Evolutionary conservation across 2,888 invertebrate genomes (phyloP).

Genomic region (Biston betularia): DNA sequence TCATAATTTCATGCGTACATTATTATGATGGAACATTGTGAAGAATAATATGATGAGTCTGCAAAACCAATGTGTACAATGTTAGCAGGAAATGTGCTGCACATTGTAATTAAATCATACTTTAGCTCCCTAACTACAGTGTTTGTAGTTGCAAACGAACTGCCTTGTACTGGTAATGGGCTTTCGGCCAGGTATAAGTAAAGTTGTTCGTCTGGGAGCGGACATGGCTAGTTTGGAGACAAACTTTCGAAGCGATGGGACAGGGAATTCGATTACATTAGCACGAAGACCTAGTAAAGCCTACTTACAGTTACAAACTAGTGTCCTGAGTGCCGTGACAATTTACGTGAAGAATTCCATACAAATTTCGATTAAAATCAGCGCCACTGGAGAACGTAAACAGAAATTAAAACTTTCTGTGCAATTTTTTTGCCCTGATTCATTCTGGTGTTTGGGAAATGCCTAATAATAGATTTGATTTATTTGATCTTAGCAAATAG

Average conservation of each 20-base stretch:
- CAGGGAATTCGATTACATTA: conserved; percentile 27
- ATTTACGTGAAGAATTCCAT: no score
- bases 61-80: no score
- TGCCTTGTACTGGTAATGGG: conserved; percentile 67
- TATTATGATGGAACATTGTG: no score
- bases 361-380: no score
- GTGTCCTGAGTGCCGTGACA: neutral
- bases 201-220: conserved; percentile 45
- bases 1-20: no score
- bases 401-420: no score
- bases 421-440: no score
- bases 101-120: conserved; percentile 7
- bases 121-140: conserved; percentile 43
- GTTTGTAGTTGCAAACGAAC: conserved; percentile 73
- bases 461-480: no score
- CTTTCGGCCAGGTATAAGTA: conserved; percentile 56
- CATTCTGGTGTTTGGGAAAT: no score
- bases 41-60: no score
- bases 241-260: conserved; percentile 26
- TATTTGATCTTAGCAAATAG: no score
- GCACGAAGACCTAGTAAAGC: conserved; percentile 5
- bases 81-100: neutral
- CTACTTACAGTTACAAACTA: conserved; percentile 7
- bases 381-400: no score
- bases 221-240: conserved; percentile 22